Evolutionary conservation across 2,113 vertebrate genomes (phyloP), one percentile per base, ranked within the genome.

Genomic region (Rhipidura dahli): DNA sequence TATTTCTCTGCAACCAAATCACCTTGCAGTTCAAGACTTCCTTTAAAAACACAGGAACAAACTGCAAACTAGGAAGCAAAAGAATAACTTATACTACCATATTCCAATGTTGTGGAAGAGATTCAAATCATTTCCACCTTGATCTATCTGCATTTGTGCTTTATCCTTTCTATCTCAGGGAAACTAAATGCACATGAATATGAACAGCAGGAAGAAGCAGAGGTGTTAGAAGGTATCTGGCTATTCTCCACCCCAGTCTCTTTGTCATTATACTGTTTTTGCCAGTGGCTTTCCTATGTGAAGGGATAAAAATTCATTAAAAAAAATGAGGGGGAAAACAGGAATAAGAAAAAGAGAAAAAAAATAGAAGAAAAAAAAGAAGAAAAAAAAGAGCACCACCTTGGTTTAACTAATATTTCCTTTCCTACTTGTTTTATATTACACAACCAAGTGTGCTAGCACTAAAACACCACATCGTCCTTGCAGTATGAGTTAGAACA

Each of bases 401-500:
- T 92, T 92, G 28, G 21, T 75, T 71, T 82, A 77, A 72, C 37
- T 82, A 65, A 45, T 71, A 88, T 80, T 95, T 87, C n/a, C 63
- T 92, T 96, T 91, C 31, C 76, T 95, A 45, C 33, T 93, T 95
- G 69, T 82, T 95, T 96, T 85, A 93, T 92, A 84, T 96, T 96
- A 88, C 64, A 86, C 77, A 93, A 75, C 45, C 84, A 65, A 97
- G 76, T 60, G 45, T 77, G 94, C 88, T 92, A 95, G 94, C 75
- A 82, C 90, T 93, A 95, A 96, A 96, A 92, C 93, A 97, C 91
- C 86, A 72, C 59, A 71, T 56, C 6, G 7, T 79, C 83, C 57
- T 61, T 79, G 45, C 64, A 83, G 86, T 75, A 63, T 82, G 95
- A 95, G 82, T 95, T 76, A 50, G 75, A 97, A 97, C 97, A 98